Conservation (phyloP, 2,113 vertebrate genomes). For the Leucoraja erinaceus region DNA sequence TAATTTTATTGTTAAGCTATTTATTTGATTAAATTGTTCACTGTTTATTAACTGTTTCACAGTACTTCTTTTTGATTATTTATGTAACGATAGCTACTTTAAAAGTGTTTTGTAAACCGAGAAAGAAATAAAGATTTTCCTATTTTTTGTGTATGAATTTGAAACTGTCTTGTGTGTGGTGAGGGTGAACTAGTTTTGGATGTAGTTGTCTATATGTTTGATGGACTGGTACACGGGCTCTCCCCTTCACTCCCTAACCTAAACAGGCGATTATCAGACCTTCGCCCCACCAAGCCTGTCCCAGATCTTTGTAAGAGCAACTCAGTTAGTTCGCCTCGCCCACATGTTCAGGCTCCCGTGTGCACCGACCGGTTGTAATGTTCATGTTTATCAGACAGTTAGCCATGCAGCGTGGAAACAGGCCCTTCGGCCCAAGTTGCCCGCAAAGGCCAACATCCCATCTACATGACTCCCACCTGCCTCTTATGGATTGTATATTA, state of each 20-base stretch:
- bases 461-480: too few relatives aligned
- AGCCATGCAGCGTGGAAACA: too few relatives aligned
- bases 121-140: slow-evolving; percentile 13
- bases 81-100: slow-evolving; percentile 9
- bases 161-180: neutral
- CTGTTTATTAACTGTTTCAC: slow-evolving; percentile 5
- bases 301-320: too few relatives aligned
- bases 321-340: too few relatives aligned
- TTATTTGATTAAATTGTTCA: slow-evolving; percentile 28
- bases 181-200: neutral
- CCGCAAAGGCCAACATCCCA: too few relatives aligned
- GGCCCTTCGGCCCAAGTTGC: too few relatives aligned
- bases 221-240: neutral
- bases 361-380: too few relatives aligned
- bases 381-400: too few relatives aligned
- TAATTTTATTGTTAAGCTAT: slow-evolving; percentile 35
- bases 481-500: too few relatives aligned
- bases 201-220: neutral
- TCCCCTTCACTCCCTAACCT: neutral
- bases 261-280: neutral
- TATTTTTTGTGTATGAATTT: neutral
- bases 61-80: neutral
- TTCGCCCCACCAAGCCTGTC: neutral
- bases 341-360: too few relatives aligned
- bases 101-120: neutral